Base-by-base conservation (phyloP, 2,797 vertebrate species). In the Catostomus latipinnis region DNA sequence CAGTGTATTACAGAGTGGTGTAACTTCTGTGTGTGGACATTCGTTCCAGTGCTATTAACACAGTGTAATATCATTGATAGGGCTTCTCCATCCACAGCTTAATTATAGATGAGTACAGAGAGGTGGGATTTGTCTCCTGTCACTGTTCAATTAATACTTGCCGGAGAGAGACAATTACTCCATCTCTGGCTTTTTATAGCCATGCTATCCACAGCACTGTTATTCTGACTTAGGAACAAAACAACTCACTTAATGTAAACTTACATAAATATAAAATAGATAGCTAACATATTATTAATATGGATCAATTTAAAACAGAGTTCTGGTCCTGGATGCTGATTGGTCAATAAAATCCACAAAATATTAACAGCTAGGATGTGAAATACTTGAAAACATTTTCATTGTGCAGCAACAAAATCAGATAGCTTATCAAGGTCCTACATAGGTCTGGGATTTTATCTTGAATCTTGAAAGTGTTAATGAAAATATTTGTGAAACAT, bases 81-180 rank as follows among this genome's bases (percentile, higher is more conserved):
- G 49, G 70, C 63, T 67, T 65, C 54, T 74, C 66, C 60, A 63
- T 80, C 49, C 77, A 76, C n/a, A 66, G 60, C 73, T 80, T 83
- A 94, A 93, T 94, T 94, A 94, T 92, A 92, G 91, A 95, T 94
- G 93, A 94, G 92, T 91, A 90, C 88, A 86, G 91, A 88, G 84
- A 84, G 82, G 84, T 84, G 93, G 94, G 94, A 94, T 94, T 95
- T 94, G 94, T 94, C 94, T 96, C 93, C 94, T 95, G 94, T 96
- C 95, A 96, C 93, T 94, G 93, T 94, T 95, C 95, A 96, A 96
- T 96, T 96, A 94, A 93, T 72, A 71, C 43, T 56, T 57, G 77
- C 60, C 70, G 66, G 13, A 66, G 77, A 66, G 9, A 52, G 53
- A 71, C 43, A 45, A 66, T 66, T 71, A 7, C 69, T 66, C 66